phyloP scores from a whole-genome alignment of 2,113 vertebrate genomes.

The Climacteris rufus region DNA sequence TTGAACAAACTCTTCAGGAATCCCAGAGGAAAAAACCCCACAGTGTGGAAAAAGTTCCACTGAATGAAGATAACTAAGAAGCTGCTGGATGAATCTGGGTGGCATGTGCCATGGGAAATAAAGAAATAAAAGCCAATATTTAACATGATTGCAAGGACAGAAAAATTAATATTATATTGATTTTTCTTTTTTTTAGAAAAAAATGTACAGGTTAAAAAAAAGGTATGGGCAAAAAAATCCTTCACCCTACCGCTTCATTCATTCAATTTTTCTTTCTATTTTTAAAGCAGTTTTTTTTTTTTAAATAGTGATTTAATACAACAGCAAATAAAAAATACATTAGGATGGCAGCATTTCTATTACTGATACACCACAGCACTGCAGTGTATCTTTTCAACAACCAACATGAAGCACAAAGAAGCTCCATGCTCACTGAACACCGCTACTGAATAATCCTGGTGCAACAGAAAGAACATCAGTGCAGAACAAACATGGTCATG shows the following conservation, averaged over 20 bases:
- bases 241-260: not conserved
- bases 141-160: not conserved
- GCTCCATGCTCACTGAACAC: not conserved
- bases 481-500: fast-evolving
- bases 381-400: not conserved
- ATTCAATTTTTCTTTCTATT: not conserved
- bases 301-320: not conserved
- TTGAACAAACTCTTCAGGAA: not conserved
- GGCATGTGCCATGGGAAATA: not conserved
- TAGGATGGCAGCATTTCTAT: not conserved
- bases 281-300: not conserved
- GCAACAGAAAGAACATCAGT: not conserved
- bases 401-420: not conserved
- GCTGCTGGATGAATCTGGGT: not conserved
- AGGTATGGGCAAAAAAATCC: not conserved
- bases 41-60: not conserved
- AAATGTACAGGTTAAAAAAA: not conserved
- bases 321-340: not conserved
- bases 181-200: not conserved
- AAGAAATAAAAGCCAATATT: not conserved
- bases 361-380: not conserved
- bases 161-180: not conserved
- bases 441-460: not conserved
- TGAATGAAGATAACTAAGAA: not conserved
- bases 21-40: fast-evolving